Conservation (phyloP, 2,113 vertebrate species). For the Bagarius yarrelli region DNA sequence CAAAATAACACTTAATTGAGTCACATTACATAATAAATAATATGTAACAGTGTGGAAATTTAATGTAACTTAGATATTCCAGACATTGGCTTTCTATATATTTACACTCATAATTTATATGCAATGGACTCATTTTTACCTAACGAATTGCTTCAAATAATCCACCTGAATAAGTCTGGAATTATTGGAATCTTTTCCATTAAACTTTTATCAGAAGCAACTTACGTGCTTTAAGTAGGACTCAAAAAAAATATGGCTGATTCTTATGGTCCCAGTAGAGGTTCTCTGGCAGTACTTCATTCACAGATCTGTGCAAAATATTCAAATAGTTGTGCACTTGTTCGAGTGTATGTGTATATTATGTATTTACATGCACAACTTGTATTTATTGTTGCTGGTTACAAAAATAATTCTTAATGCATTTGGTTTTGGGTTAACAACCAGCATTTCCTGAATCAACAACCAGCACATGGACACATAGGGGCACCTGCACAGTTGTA, state of each 20-base stretch:
- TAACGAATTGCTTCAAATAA: no score
- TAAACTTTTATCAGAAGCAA: neutral
- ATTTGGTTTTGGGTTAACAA: neutral
- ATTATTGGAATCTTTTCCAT: no score
- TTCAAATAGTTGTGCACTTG: neutral
- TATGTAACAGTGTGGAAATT: neutral
- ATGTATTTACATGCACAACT: no score
- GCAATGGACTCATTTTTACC: neutral
- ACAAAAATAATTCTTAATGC: neutral
- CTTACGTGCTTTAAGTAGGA: no score
- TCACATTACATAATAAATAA: neutral
- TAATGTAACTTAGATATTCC: neutral
- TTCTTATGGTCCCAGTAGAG: neutral
- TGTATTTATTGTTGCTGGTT: neutral
- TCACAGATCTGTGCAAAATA: neutral
- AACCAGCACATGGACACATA: neutral
- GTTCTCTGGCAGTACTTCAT: neutral
- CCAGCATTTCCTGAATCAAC: slow-evolving; percentile 7
- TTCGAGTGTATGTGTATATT: no score
- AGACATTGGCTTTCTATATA: neutral
- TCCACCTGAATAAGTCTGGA: no score
- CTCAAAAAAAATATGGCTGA: no score
- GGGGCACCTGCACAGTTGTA: neutral
- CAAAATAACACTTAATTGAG: neutral
- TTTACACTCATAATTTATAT: neutral